Base-by-base conservation (phyloP, 2,797 vertebrate genomes). In the Chiroxiphia lanceolata region DNA sequence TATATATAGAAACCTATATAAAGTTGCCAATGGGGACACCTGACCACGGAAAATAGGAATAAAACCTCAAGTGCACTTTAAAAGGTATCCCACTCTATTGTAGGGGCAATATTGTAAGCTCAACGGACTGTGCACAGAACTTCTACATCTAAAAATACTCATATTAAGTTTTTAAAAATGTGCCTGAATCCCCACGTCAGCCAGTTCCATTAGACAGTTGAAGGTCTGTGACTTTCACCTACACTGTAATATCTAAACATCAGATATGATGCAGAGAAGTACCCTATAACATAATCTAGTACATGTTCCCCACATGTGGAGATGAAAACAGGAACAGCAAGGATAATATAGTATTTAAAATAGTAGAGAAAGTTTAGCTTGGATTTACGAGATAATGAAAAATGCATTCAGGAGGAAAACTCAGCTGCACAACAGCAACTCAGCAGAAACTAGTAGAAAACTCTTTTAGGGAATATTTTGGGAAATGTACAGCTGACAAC, bases 331-430 rank as follows among this genome's bases (percentile, higher is more conserved):
- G 56, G 26, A 90, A 81, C 16, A 90, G 82, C 22, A 79, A 72
- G 86, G 38, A 70, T 40, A 86, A 65, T 33, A 1, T 22, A 68
- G 75, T 81, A 71, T 48, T 83, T 78, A 56, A 84, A 93, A 75
- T 1, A 72, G 91, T 63, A 89, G n/a, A 81, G 51, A 67, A 85
- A 72, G 59, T 79, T 91, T 76, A 90, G 85, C 61, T 86, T 81
- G 54, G 31, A 40, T 94, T 78, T 81, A 70, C 34, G 29, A 86
- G 87, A 84, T 45, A 10, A 59, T 54, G n/a, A 86, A 88, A 92
- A 93, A 94, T 11, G 56, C 61, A 69, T 61, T 88, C 75, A 87
- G 45, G 51, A 88, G 83, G 77, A 89, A 86, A 86, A 91, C 44
- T 84, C 36, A 82, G 59, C 72, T 93, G 76, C 45, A 6, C 25